Base-by-base conservation (phyloP, 2,888 invertebrate species). In the Piscicola geometra region DNA sequence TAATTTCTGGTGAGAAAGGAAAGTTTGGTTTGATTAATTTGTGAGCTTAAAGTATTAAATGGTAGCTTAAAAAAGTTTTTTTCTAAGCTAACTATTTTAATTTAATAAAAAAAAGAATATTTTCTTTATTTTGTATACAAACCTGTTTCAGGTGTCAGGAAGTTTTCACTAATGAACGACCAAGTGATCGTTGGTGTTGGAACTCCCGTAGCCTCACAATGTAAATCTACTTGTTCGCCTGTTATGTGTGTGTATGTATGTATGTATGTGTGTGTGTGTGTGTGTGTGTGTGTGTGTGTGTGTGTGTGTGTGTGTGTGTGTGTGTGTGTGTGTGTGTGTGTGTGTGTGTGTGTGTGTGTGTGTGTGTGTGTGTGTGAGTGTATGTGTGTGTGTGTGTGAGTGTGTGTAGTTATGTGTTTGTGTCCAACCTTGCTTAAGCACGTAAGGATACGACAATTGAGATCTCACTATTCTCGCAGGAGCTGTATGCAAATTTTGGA, bases 311-410 rank as follows among this genome's bases (percentile, higher is more conserved):
- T 70, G 70, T 70, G 47, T 70, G 47, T 70, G 47, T 70, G 70
- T 70, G 47, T 41, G 70, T 70, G 30, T 70, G 70, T 70, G 47
- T 70, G 47, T 70, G 30, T 70, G 70, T 70, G 47, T 70, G 47
- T 41, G 30, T 70, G 47, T 70, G 47, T 70, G 47, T 41, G 30
- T 70, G 70, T 70, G 47, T 70, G 70, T 70, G 30, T 70, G 70
- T 69, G 47, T 69, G 25, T 64, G 70, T 50, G 67, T 50, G 33
- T 66, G 64, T 50, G 18, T 71, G 52, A 35, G 33, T 73, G 67
- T 78, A 52, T 70, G 69, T 73, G 41, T 69, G 52, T 76, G 60
- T 73, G 72, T 77, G 47, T 67, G 28, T 76, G 50, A 72, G 64
- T 71, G 60, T 75, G 69, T 75, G 52, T 71, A 64, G 69, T 50